phyloP scores from a whole-genome alignment of 1,140 invertebrate genomes.

The Drosophila sp. region DNA sequence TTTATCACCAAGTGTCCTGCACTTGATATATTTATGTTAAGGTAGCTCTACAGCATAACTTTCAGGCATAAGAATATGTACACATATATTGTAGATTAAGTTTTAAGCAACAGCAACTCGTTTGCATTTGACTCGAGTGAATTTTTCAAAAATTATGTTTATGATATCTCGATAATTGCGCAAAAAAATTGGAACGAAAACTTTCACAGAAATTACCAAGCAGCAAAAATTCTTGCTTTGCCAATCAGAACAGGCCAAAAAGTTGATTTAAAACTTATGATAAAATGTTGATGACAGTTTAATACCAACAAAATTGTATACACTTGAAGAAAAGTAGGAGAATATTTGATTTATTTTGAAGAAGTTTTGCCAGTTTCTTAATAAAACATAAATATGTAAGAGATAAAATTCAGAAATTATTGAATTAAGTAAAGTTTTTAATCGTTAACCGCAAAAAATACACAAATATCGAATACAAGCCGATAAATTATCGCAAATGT shows the following conservation, averaged over 20 bases:
- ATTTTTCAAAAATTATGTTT: conserved; percentile 5
- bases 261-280: conserved; percentile 53
- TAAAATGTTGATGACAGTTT: conserved; percentile 29
- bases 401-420: too few relatives aligned
- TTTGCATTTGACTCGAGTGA: background rate
- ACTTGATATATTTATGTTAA: conserved; percentile 56
- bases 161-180: background rate
- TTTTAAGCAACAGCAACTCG: background rate
- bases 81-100: background rate
- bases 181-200: background rate
- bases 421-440: too few relatives aligned
- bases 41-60: conserved; percentile 22
- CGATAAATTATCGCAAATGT: too few relatives aligned
- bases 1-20: conserved; percentile 59
- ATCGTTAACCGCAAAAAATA: too few relatives aligned
- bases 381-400: too few relatives aligned
- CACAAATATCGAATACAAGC: too few relatives aligned
- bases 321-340: background rate
- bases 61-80: too few relatives aligned
- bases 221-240: conserved; percentile 37
- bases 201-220: background rate
- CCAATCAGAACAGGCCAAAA: conserved; percentile 38
- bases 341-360: too few relatives aligned
- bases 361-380: too few relatives aligned
- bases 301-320: background rate